A percentile compares a stretch with the other conserved stretches of the same genome.
These are phyloP conservation scores for Papilio polytes DNA, from an alignment of 1,140 invertebrate species.

Conservation along the genomic window DNA sequence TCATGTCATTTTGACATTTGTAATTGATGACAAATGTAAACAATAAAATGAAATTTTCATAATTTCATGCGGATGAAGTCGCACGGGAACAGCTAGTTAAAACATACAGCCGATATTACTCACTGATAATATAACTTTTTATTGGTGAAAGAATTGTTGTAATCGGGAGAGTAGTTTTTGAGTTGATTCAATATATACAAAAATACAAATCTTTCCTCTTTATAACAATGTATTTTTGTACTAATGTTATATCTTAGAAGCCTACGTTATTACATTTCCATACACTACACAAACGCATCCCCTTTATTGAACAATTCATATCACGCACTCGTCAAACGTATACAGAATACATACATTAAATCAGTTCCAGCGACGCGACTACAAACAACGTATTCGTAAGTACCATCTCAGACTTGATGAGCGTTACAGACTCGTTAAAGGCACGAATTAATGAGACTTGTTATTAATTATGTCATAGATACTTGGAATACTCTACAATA, in stretches of 20 bases:
- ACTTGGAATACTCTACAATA: neutral
- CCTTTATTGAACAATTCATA: constrained; percentile 36
- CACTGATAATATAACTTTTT: neutral
- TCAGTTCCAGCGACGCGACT: constrained; percentile 1
- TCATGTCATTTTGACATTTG: too few species aligned
- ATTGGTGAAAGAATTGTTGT: too few species aligned
- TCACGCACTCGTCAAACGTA: constrained; percentile 29
- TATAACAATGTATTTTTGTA: too few species aligned
- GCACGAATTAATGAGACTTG: neutral
- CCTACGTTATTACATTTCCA: neutral
- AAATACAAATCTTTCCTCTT: too few species aligned
- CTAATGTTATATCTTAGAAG: too few species aligned
- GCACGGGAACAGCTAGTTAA: too few species aligned
- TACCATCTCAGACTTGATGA: constrained; percentile 24
- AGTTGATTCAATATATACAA: too few species aligned
- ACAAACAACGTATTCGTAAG: constrained; percentile 22
- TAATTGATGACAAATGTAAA: too few species aligned
- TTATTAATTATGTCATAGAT: constrained; percentile 10
- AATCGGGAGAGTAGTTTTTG: too few species aligned
- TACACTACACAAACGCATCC: neutral
- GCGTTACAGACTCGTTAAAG: constrained; percentile 22
- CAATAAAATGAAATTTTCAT: too few species aligned
- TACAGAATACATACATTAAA: constrained; percentile 20
- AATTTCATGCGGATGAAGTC: too few species aligned
- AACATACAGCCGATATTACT: constrained; percentile 63